Evolutionary conservation across 2,113 vertebrate genomes (phyloP).

Genomic region (Dissostichus mawsoni): DNA sequence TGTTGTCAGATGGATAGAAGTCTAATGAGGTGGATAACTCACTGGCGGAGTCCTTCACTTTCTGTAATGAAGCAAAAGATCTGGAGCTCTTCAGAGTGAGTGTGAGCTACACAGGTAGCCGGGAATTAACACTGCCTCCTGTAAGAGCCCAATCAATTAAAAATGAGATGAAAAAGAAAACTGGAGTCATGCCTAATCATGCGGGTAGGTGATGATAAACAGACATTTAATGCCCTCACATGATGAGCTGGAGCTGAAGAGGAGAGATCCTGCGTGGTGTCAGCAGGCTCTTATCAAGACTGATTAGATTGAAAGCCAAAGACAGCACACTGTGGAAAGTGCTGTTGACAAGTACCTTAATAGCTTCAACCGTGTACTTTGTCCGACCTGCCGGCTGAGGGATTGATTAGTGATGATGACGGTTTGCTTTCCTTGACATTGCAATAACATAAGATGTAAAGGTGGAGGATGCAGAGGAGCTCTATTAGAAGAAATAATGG

Average conservation of each 20-base stretch:
- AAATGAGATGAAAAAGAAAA: constrained; percentile 46
- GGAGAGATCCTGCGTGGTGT: constrained; percentile 45
- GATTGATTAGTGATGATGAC: constrained; percentile 64
- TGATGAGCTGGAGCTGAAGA: constrained; percentile 61
- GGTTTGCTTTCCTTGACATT: constrained; percentile 48
- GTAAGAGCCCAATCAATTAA: constrained; percentile 62
- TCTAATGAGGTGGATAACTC: constrained; percentile 60
- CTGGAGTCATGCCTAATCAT: constrained; percentile 38
- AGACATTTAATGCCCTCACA: constrained; percentile 42
- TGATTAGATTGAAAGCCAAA: constrained; percentile 72
- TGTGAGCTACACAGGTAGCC: constrained; percentile 12
- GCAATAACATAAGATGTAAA: constrained; percentile 53
- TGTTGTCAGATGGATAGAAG: constrained; percentile 34
- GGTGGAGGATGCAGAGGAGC: constrained; percentile 22
- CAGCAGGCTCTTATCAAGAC: constrained; percentile 52
- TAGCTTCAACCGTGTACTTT: constrained; percentile 63
- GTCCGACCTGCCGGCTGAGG: constrained; percentile 61
- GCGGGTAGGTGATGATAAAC: constrained; percentile 51
- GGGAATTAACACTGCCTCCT: constrained; percentile 44
- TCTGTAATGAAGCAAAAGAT: constrained; percentile 53
- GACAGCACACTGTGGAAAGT: constrained; percentile 63
- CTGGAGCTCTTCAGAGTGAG: constrained; percentile 26
- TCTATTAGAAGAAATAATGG: constrained; percentile 55
- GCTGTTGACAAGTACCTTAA: constrained; percentile 75
- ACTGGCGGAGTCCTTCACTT: constrained; percentile 31